Conservation (phyloP, 2,113 vertebrate species). For the Carlito syrichta region DNA sequence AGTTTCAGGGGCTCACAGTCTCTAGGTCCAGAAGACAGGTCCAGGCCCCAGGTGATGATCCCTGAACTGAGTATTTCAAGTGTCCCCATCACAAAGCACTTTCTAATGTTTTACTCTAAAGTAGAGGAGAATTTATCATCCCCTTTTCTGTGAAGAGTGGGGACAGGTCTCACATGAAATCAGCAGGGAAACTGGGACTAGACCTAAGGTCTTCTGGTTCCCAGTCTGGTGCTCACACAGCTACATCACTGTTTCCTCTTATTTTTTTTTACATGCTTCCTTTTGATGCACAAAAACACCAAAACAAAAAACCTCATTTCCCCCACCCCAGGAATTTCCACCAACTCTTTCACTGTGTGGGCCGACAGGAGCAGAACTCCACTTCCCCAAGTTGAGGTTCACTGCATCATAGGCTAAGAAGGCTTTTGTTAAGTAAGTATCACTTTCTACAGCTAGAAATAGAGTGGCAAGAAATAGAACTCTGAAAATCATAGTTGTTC, state of each 20-base stretch:
- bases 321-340: background rate
- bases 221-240: rapidly evolving
- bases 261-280: background rate
- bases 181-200: too few species aligned
- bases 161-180: background rate
- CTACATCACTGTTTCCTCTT: background rate
- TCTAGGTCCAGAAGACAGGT: background rate
- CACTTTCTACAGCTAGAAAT: background rate
- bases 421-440: background rate
- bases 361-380: background rate
- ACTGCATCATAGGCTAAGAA: background rate
- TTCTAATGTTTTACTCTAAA: background rate
- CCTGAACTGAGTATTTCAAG: background rate
- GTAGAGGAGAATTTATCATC: background rate
- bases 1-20: background rate
- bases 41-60: background rate
- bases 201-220: background rate
- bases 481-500: background rate
- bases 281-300: background rate
- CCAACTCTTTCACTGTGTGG: background rate
- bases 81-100: background rate
- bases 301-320: background rate
- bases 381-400: background rate
- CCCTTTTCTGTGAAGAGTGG: background rate
- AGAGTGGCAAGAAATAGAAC: background rate